phyloP scores from a whole-genome alignment of 92 coral and sea anemone species.

The Hydrozoanthus gracilis region DNA sequence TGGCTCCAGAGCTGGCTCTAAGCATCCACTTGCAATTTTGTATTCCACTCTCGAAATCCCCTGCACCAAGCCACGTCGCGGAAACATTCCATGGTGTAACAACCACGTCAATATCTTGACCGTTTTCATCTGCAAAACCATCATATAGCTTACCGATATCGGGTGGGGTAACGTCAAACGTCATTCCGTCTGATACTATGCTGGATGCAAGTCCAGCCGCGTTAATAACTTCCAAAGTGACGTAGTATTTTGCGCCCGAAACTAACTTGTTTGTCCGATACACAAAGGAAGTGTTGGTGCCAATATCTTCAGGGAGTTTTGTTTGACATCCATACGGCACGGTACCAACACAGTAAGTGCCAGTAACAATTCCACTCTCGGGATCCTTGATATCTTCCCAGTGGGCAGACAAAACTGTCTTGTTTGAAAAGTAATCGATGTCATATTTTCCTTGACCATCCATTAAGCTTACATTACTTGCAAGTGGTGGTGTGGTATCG shows the following conservation, averaged over 20 bases:
- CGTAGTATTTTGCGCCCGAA: slow-evolving; percentile 70
- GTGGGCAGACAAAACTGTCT: slow-evolving; percentile 66
- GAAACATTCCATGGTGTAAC: slow-evolving; percentile 78
- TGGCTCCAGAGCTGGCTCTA: slow-evolving; percentile 49
- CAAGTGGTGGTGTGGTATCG: slow-evolving; percentile 85
- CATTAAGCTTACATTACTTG: slow-evolving; percentile 63
- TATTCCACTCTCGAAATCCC: slow-evolving; percentile 82
- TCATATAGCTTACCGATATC: slow-evolving; percentile 78
- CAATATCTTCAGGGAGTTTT: slow-evolving; percentile 58
- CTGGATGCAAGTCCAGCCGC: slow-evolving; percentile 78
- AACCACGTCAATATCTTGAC: slow-evolving; percentile 69
- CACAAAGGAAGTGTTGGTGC: slow-evolving; percentile 61
- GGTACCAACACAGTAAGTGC: slow-evolving; percentile 84
- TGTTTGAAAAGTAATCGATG: slow-evolving; percentile 66
- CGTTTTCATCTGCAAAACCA: slow-evolving; percentile 64
- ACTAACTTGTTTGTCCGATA: slow-evolving; percentile 65
- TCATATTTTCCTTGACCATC: slow-evolving; percentile 81
- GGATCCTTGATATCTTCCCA: slow-evolving; percentile 87
- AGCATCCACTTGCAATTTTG: slow-evolving; percentile 75
- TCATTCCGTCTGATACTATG: slow-evolving; percentile 84
- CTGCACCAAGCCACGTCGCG: slow-evolving; percentile 89
- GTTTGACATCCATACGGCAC: slow-evolving; percentile 87
- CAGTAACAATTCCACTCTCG: slow-evolving; percentile 75
- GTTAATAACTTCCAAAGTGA: slow-evolving; percentile 75
- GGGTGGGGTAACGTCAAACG: slow-evolving; percentile 84